Evolutionary conservation across 1,140 invertebrate genomes (phyloP), one percentile per base, ranked within the genome.

Genomic region (Oppia nitens): DNA sequence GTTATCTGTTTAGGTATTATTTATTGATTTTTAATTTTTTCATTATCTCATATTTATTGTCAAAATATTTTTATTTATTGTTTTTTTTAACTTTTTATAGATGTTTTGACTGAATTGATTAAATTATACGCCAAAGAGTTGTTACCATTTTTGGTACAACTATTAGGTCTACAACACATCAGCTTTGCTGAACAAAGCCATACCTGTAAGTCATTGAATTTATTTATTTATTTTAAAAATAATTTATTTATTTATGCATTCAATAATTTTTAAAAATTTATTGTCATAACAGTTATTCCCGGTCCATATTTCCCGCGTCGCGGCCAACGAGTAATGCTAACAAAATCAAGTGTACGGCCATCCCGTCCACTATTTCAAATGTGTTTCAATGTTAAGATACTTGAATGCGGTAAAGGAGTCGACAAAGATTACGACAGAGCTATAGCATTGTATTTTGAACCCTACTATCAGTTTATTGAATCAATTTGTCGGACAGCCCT

Each of bases 401-500:
- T 87, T 57, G 82, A 83, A 72, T 55, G 53, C 48, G 59, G 70
- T 6, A 66, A 78, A 70, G 85, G 84, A 20, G 73, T 81, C 14
- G 85, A 89, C 74, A 78, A 80, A 9, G 82, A 84, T 21, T 89
- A 88, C 66, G 85, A 90, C 65, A 75, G 76, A 50, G 81, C 82
- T 2, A 70, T 90, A 21, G 74, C 81, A 28, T 81, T 83, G 52
- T 89, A 85, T 69, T 90, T 84, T 68, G 70, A 78, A 47, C 85
- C 84, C 0, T 90, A 90, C 71, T 85, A 90, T 67, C 79, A 81
- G 53, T 79, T 89, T 48, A 79, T 89, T 63, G 89, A 93, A 69
- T 81, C 87, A 21, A 83, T 93, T 75, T 87, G 87, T 71, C 77
- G 89, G 20, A 77, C 93, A 60, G 88, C 88, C 45, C 83, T 91